Percentiles rank a stretch among this genome's conserved stretches.
These are phyloP conservation scores for Nomada hirtipes DNA, from an alignment of 2,888 invertebrate genomes.

Conservation along the genomic window DNA sequence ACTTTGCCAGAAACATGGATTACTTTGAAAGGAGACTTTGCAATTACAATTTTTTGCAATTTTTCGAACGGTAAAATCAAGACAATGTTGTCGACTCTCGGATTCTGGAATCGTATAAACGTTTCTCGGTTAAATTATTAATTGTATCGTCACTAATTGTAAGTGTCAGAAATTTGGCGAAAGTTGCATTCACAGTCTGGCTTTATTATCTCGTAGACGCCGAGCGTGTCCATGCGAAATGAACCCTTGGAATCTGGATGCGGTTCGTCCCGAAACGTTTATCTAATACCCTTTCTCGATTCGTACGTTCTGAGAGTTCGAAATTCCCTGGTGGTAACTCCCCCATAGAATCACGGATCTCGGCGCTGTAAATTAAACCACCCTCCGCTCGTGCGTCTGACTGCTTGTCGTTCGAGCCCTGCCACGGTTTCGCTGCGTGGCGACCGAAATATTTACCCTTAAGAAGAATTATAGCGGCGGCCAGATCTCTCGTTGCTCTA, in stretches of 20 bases:
- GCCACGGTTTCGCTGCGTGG: conserved; percentile 24
- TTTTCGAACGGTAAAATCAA: no score
- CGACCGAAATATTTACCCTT: conserved; percentile 53
- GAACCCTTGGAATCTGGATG: conserved; percentile 62
- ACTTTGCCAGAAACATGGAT: not conserved
- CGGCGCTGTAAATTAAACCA: conserved; percentile 69
- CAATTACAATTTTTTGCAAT: no score
- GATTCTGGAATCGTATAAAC: no score
- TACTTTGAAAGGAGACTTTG: not conserved
- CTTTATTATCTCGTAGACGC: conserved; percentile 35
- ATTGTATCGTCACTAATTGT: no score
- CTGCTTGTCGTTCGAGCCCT: conserved; percentile 57
- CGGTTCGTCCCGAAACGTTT: conserved; percentile 70
- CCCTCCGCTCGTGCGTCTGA: conserved; percentile 65
- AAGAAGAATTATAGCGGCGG: conserved; percentile 34
- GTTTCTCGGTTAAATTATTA: no score
- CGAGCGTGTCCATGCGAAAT: conserved; percentile 56
- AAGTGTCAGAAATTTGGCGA: no score
- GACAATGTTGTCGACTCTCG: no score
- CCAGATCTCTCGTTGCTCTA: not conserved
- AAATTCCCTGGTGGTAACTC: conserved; percentile 70
- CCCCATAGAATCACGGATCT: conserved; percentile 66
- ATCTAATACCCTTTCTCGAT: conserved; percentile 70
- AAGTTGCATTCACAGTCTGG: conserved; percentile 9
- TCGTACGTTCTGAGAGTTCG: conserved; percentile 68